A percentile compares a stretch with the other conserved stretches of the same genome.
These are phyloP conservation scores for Clanis bilineata DNA, from an alignment of 2,888 invertebrate species.

Conservation along the genomic window DNA sequence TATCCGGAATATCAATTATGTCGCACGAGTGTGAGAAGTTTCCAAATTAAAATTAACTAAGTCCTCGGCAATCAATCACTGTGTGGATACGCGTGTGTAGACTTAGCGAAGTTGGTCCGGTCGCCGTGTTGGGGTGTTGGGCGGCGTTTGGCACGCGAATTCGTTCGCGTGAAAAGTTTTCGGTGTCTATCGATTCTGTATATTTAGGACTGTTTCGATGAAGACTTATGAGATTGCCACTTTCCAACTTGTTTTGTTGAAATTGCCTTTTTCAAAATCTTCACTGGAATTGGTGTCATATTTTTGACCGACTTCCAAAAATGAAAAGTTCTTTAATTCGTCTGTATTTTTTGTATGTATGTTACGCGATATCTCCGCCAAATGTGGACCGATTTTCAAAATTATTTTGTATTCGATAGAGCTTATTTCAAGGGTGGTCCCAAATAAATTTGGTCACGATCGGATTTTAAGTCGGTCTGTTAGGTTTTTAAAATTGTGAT, in stretches of 20 bases:
- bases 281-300: neutral
- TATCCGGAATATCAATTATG: neutral
- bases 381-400: too few species aligned
- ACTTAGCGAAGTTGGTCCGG: slow-evolving; percentile 23
- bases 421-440: too few species aligned
- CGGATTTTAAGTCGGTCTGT: too few species aligned
- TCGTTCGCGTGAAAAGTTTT: slow-evolving; percentile 34
- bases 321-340: too few species aligned
- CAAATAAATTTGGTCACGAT: too few species aligned
- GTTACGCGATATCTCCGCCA: too few species aligned
- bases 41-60: slow-evolving; percentile 1
- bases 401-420: too few species aligned
- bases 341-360: too few species aligned
- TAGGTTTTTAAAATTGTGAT: too few species aligned
- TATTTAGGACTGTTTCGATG: slow-evolving; percentile 29
- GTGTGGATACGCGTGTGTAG: slow-evolving; percentile 3
- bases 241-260: slow-evolving; percentile 2
- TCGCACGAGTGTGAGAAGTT: neutral
- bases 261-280: neutral
- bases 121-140: too few species aligned
- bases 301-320: too few species aligned
- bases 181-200: slow-evolving; percentile 23
- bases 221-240: neutral
- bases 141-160: slow-evolving; percentile 24
- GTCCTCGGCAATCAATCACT: neutral